Evolutionary conservation across 37 sponge, comb jelly and placozoan genomes (phyloP), one percentile per base, ranked within the genome.

Genomic region (Axinella damicornis): DNA sequence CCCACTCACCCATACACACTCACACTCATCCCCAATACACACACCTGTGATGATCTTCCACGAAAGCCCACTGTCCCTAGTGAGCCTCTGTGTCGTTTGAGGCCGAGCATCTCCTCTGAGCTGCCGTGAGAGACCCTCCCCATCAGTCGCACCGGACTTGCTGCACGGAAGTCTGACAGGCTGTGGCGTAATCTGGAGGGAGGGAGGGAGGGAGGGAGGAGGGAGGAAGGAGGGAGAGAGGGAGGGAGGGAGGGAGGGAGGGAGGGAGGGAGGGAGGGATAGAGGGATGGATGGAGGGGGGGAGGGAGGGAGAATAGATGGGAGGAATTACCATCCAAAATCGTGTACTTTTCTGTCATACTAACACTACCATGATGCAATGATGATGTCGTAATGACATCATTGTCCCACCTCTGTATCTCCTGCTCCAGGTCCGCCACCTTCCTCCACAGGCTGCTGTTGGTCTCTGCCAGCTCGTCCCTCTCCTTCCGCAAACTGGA

Each of bases 381-480:
- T 31, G 6, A 64, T 64, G n/a, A 30, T 31, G 12, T 70, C 5
- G 36, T 0, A 21, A 9, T 52, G 71, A 65, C 38, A 25, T 69
- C 39, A 56, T 56, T n/a, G 56, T 40, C 79, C 52, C 27, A 27
- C 21, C 31, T 39, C 17, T 64, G 65, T 16, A 20, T 25, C 33
- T 52, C 21, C 4, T 41, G 5, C 19, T 72, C 80, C 18, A 30
- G 5, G 5, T 6, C 31, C 27, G 69, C 73, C 5, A 77, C 35
- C 19, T 5, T 67, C 54, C 24, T 58, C 83, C 36, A 46, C 15
- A 82, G 83, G 35, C 77, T 53, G 30, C n/a, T 53, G 27, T 57
- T 83, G 0, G 57, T 53, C 9, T 79, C 84, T n/a, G 65, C n/a
- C 18, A 89, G 62, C 37, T 78, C 27, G 24, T 62, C 84, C 25